Evolutionary conservation across 2,888 invertebrate genomes (phyloP), one percentile per base, ranked within the genome.

Genomic region (Cremastinae sp.): DNA sequence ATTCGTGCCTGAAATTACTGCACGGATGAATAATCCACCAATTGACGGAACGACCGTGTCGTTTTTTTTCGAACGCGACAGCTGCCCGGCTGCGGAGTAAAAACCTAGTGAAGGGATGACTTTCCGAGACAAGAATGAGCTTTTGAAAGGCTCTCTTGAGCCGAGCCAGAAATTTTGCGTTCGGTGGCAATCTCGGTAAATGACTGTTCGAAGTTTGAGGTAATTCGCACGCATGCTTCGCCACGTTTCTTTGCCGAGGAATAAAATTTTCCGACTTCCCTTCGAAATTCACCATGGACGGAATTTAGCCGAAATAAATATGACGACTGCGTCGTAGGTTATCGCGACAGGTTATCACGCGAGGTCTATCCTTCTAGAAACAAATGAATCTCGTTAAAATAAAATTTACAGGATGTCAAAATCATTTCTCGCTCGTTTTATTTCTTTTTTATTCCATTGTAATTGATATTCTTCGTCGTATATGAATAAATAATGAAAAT

Each of bases 1-100:
- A 5, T 9, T 9, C 12, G 41, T 22, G 87, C 88, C 88, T 82
- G 4, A 86, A 82, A 14, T 53, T 68, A 69, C 90, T 90, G 76
- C 83, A 89, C 0, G 90, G 90, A 77, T 90, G 90, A 74, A 90
- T 85, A 12, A 88, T 73, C 86, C 87, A 90, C 85, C 87, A 85
- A 22, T 85, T 38, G 0, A 71, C 12, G 3, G 84, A 84, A 14
- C 82, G 82, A 5, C 86, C 82, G 34, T 90, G 90, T 18, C 87
- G 79, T 68, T 83, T 84, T 62, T 86, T 89, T 69, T 90, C 90
- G 12, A 84, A 82, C n/a, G 82, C 80, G 2, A 90, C 80, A 1
- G 89, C 85, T 0, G 88, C 86, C 10, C 79, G 80, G 73, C 90
- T 90, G 12, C 88, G 83, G 14, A 90, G 80, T 41, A 83, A 83